These are phyloP conservation scores for Drosophila peninsularis DNA, from an alignment of 2,888 invertebrate species.

Conservation along the genomic window DNA sequence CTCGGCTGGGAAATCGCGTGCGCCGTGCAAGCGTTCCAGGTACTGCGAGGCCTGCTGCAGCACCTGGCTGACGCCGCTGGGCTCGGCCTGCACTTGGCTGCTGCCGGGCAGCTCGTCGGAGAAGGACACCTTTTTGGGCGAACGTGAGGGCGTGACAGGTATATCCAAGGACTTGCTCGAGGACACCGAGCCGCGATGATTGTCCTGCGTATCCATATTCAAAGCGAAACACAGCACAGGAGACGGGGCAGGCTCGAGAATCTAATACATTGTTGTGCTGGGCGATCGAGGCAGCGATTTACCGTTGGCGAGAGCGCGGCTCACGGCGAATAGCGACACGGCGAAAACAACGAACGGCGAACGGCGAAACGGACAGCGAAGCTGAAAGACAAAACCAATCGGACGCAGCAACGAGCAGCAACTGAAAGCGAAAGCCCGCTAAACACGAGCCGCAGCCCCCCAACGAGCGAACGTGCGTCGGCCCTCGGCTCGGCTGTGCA, in stretches of 20 bases:
- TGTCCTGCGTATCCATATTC: conserved; percentile 59
- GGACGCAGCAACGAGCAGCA: conserved; percentile 81
- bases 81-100: conserved; percentile 24
- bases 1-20: conserved; percentile 47
- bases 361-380: conserved; percentile 34
- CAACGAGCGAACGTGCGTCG: conserved; percentile 47
- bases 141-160: conserved; percentile 81
- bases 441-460: conserved; percentile 56
- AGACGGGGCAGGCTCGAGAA: background rate
- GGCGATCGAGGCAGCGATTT: conserved; percentile 35
- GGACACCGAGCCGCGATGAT: conserved; percentile 83
- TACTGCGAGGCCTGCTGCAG: conserved; percentile 81
- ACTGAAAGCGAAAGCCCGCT: conserved; percentile 82
- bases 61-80: conserved; percentile 76
- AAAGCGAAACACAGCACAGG: background rate
- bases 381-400: conserved; percentile 71
- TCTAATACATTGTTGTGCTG: conserved; percentile 24
- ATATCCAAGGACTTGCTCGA: conserved; percentile 82
- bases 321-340: conserved; percentile 39
- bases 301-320: conserved; percentile 44
- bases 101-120: conserved; percentile 82
- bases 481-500: conserved; percentile 45
- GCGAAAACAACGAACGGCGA: conserved; percentile 44
- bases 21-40: conserved; percentile 82
- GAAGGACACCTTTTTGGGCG: conserved; percentile 84